Evolutionary conservation across 2,888 invertebrate genomes (phyloP).

Genomic region (Andricus curvator): DNA sequence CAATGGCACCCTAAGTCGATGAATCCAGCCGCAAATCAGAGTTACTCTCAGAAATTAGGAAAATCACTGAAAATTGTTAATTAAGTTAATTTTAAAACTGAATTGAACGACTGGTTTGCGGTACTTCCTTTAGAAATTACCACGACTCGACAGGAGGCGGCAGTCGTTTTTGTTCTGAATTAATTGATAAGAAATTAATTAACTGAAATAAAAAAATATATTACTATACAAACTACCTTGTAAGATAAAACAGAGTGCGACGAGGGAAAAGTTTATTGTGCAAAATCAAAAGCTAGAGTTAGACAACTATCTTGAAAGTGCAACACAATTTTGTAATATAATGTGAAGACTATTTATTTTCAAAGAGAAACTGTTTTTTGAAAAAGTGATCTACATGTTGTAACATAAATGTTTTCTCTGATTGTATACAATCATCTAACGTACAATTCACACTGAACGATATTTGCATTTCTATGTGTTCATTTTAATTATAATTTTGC

Average conservation of each 20-base stretch:
- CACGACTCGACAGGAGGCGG: slow-evolving; percentile 16
- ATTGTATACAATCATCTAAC: slow-evolving; percentile 27
- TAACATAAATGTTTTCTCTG: slow-evolving; percentile 28
- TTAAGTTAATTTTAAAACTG: background rate
- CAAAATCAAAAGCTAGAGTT: slow-evolving; percentile 24
- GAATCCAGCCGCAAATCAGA: slow-evolving; percentile 19
- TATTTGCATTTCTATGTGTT: background rate
- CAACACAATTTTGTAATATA: slow-evolving; percentile 32
- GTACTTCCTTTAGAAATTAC: background rate
- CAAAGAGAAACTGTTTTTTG: slow-evolving; percentile 15
- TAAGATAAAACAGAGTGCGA: background rate
- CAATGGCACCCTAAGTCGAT: slow-evolving; percentile 29
- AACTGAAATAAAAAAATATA: background rate
- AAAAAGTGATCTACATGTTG: slow-evolving; percentile 11
- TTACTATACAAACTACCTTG: slow-evolving; percentile 11
- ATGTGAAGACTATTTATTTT: slow-evolving; percentile 19
- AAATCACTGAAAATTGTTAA: slow-evolving; percentile 2
- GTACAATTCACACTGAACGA: background rate
- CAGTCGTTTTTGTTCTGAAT: slow-evolving; percentile 15
- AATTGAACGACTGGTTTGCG: background rate
- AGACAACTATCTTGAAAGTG: slow-evolving; percentile 7
- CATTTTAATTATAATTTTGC: background rate
- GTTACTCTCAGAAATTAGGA: background rate
- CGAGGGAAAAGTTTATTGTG: slow-evolving; percentile 37
- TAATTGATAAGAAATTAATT: background rate